Percentiles rank a stretch among this genome's conserved stretches.
Conservation (phyloP, 1,140 invertebrate genomes). For the Platyscapa corneri region DNA sequence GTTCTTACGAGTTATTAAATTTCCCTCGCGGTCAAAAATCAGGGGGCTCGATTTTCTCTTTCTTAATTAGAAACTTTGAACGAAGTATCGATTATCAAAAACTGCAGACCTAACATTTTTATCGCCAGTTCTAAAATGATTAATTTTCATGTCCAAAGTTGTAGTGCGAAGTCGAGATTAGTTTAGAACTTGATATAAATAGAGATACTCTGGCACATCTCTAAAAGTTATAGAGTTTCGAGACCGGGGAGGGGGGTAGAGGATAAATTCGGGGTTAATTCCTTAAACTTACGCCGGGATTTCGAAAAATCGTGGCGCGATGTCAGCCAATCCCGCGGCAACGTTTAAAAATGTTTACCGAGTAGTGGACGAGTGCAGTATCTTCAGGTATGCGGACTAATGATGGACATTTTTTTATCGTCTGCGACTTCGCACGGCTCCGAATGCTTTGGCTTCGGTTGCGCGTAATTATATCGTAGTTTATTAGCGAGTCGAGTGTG, state of each 20-base stretch:
- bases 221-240: neutral
- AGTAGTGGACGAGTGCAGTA: too few relatives aligned
- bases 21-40: too few relatives aligned
- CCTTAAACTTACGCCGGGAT: neutral
- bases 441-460: neutral
- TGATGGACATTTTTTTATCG: neutral
- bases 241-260: too few relatives aligned
- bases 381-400: too few relatives aligned
- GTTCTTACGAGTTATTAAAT: too few relatives aligned
- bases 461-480: conserved; percentile 18
- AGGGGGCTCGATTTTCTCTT: too few relatives aligned
- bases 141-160: neutral
- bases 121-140: neutral
- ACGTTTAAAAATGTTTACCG: neutral
- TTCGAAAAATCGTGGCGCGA: neutral
- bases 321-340: neutral
- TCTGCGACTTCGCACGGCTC: neutral
- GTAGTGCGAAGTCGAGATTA: neutral
- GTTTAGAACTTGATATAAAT: neutral
- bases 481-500: conserved; percentile 23
- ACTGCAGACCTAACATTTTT: too few relatives aligned
- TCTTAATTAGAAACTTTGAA: too few relatives aligned
- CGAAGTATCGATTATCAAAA: too few relatives aligned
- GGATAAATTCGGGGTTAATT: neutral
- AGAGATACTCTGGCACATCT: neutral